phyloP scores from a whole-genome alignment of 2,113 vertebrate species.

The Arenaria interpres region DNA sequence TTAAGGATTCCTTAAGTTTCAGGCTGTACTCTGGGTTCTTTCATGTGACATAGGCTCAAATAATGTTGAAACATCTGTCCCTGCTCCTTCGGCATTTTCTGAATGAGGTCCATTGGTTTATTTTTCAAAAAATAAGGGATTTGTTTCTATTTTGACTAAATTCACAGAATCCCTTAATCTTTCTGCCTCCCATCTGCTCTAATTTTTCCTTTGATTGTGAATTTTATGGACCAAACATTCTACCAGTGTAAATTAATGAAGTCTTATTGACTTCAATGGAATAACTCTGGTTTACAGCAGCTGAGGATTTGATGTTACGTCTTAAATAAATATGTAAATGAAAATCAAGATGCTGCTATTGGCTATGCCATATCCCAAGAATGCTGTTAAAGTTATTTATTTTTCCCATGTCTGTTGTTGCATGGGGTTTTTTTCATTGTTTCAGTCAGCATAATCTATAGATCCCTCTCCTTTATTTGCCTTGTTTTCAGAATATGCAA shows the following conservation, averaged over 20 bases:
- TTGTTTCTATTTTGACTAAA: neutral
- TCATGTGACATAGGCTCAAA: neutral
- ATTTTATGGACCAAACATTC: neutral
- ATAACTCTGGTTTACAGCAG: neutral
- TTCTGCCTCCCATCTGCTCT: neutral
- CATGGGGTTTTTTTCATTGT: neutral
- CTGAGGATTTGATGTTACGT: neutral
- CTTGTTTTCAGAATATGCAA: slow-evolving; percentile 5
- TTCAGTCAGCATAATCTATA: neutral
- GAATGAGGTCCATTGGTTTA: neutral
- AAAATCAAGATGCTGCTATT: neutral
- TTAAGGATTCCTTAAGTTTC: neutral
- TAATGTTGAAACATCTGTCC: neutral
- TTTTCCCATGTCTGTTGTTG: neutral
- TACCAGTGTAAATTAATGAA: slow-evolving; percentile 2
- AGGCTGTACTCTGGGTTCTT: neutral
- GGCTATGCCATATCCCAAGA: neutral
- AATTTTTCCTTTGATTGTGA: slow-evolving; percentile 5
- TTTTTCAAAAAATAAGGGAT: neutral
- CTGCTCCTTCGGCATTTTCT: neutral
- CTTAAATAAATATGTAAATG: slow-evolving; percentile 2
- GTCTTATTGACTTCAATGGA: neutral
- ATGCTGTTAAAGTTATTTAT: neutral
- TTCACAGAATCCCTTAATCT: neutral
- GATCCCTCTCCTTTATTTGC: neutral